phyloP scores from a whole-genome alignment of 2,888 invertebrate genomes.

The Drosophila helvetica region DNA sequence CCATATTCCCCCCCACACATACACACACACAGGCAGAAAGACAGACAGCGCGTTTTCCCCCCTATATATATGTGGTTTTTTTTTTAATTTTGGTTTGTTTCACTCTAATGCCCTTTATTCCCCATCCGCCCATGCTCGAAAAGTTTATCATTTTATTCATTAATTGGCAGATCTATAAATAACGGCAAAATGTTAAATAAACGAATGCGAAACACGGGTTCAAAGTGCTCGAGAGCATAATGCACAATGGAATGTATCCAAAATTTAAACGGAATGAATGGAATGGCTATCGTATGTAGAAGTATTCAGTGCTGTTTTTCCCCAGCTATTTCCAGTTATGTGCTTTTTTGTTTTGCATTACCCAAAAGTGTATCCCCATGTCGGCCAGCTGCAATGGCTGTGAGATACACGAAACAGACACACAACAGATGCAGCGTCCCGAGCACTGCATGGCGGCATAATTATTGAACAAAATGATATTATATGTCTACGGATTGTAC shows the following conservation, averaged over 20 bases:
- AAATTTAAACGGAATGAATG: background rate
- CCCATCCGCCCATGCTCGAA: slow-evolving; percentile 1
- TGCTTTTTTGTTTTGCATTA: too few relatives aligned
- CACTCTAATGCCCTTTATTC: slow-evolving; percentile 29
- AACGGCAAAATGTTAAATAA: slow-evolving; percentile 25
- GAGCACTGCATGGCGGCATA: slow-evolving; percentile 50
- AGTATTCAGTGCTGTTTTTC: background rate
- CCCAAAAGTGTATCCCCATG: slow-evolving; percentile 10
- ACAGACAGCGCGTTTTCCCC: slow-evolving; percentile 41
- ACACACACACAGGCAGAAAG: background rate
- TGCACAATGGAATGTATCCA: background rate
- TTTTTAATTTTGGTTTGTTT: background rate
- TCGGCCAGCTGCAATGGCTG: background rate
- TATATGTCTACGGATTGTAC: slow-evolving; percentile 16
- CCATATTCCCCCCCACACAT: background rate
- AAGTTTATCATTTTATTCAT: slow-evolving; percentile 36
- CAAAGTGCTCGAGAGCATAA: slow-evolving; percentile 36
- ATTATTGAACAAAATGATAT: slow-evolving; percentile 55
- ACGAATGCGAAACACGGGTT: slow-evolving; percentile 32
- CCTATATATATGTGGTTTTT: too few relatives aligned
- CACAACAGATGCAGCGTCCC: slow-evolving; percentile 30
- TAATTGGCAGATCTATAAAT: slow-evolving; percentile 27
- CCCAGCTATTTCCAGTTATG: background rate
- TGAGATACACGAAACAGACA: slow-evolving; percentile 42
- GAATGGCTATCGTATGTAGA: too few relatives aligned